Evolutionary conservation across 2,113 vertebrate species (phyloP).

Genomic region (Sebastes fasciatus): DNA sequence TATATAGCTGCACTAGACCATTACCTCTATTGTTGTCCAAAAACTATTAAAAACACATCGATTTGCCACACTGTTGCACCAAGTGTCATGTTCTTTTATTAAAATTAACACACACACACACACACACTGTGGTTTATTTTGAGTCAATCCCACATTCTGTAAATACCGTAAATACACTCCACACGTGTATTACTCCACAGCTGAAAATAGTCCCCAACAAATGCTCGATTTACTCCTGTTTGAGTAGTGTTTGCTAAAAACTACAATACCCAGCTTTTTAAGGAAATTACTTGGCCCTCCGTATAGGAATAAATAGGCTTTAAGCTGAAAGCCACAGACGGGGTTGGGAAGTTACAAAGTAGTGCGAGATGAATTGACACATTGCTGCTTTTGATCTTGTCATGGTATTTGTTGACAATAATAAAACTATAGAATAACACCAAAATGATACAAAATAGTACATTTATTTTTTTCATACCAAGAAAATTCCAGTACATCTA

Average conservation of each 20-base stretch:
- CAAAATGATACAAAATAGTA: not conserved
- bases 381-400: not conserved
- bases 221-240: not conserved
- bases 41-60: not conserved
- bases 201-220: slow-evolving; percentile 34
- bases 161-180: not conserved
- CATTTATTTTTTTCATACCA: not conserved
- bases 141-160: not conserved
- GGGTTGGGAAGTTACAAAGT: not conserved
- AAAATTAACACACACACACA: too few species aligned
- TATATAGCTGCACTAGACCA: too few species aligned
- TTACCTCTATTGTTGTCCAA: not conserved
- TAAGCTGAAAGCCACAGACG: not conserved
- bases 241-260: slow-evolving; percentile 20
- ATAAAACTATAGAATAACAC: not conserved
- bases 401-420: not conserved
- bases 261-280: not conserved
- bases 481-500: not conserved
- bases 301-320: not conserved
- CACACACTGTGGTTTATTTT: not conserved
- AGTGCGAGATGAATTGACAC: not conserved
- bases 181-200: slow-evolving; percentile 4
- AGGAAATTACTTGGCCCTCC: not conserved
- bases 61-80: not conserved
- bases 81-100: not conserved